Evolutionary conservation across 2,113 vertebrate species (phyloP), one percentile per base, ranked within the genome.

Genomic region (Drymodes brunneopygia): DNA sequence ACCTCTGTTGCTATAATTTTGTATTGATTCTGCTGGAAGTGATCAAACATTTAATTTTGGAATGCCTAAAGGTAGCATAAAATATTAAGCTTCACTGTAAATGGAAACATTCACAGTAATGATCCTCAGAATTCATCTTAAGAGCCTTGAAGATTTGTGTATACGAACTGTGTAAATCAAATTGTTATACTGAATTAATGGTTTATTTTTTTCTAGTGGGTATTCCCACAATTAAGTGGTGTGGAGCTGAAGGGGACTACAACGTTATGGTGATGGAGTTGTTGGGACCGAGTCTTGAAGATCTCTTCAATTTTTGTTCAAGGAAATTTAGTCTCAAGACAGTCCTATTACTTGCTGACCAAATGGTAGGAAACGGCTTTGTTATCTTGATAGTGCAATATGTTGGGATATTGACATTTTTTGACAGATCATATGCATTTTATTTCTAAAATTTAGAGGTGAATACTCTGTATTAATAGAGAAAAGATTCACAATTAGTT

Each of bases 221-320:
- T 73, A 99, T 99, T 96, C 99, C 99, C 42, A 99, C 98, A 67
- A 99, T 99, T 94, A 99, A 99, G 88, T 99, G 99, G 99, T 99
- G 99, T 42, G 99, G 99, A 50, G 99, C 99, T 7, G 99, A 99
- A 97, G 99, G 99, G 2, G 99, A 99, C 96, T 99, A 99, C 97
- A 99, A 99, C 0, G 99, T 99, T 94, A 99, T 99, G 99, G 99
- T 99, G 92, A 99, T 99, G 99, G 99, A 99, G 96, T 97, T 99
- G 65, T 92, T 99, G 96, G 99, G 99, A 38, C 99, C 99, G 4
- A 99, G 99, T 97, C 98, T 99, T 77, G 99, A 99, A 92, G 99
- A 99, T 82, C 98, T 99, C 87, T 99, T 99, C 97, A 99, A 99
- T 97, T 99, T 99, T 94, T 99, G 99, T 96, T 99, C 99, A 17